Evolutionary conservation across 2,113 vertebrate genomes (phyloP).

Genomic region (Silurus meridionalis): DNA sequence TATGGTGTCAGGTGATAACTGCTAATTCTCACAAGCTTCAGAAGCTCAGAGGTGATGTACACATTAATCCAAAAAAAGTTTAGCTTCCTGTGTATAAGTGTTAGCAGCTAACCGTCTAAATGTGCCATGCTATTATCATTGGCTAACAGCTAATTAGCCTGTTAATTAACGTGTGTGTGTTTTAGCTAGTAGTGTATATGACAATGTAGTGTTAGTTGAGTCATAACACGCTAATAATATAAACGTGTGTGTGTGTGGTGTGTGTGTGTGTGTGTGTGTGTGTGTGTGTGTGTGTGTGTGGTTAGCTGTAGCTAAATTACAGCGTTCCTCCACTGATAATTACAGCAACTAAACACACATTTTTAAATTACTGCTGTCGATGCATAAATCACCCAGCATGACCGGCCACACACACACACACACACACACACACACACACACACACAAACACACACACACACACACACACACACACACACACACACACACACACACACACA

Average conservation of each 20-base stretch:
- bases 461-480: not conserved
- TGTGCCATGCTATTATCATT: not conserved
- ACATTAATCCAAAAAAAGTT: not conserved
- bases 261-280: no score
- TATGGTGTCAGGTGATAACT: not conserved
- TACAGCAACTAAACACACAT: slow-evolving; percentile 19
- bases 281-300: no score
- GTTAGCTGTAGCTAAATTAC: slow-evolving; percentile 1
- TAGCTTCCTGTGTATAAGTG: not conserved
- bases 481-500: slow-evolving; percentile 14
- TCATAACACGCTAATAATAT: no score
- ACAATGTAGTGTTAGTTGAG: not conserved
- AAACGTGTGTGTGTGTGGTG: no score
- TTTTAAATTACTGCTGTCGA: slow-evolving; percentile 35
- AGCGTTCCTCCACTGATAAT: not conserved
- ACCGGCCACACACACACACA: not conserved
- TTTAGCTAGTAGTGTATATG: not conserved
- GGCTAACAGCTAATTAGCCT: no score
- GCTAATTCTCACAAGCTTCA: not conserved
- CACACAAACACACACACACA: not conserved
- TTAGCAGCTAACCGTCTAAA: not conserved
- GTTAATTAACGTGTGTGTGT: no score
- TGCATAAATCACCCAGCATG: slow-evolving; percentile 24
- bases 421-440: slow-evolving; percentile 13
- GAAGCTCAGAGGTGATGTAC: not conserved